Percentiles rank a stretch among this genome's conserved stretches.
phyloP scores from a whole-genome alignment of 2,113 vertebrate genomes.

The Rostratula benghalensis region DNA sequence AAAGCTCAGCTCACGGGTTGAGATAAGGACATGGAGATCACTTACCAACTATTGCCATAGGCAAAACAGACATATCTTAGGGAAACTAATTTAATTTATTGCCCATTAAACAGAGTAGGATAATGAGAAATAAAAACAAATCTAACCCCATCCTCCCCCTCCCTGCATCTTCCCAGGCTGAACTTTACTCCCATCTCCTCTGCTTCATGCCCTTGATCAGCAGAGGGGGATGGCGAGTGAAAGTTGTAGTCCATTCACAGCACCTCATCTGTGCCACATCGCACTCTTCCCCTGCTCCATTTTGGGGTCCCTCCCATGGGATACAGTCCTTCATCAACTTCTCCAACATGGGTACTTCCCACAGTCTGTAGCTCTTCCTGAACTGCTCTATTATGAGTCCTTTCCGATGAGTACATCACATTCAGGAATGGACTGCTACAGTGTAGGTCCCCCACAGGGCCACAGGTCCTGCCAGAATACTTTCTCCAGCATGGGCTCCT shows the following conservation, averaged over 20 bases:
- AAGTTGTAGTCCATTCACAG: neutral
- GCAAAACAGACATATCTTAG: neutral
- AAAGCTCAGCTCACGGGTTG: neutral
- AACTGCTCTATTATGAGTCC: neutral
- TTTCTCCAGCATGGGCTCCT: neutral
- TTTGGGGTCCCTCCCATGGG: neutral
- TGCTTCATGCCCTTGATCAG: fast-evolving
- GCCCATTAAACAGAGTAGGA: neutral
- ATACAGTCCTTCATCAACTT: neutral
- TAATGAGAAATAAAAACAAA: neutral
- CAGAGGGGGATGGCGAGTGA: neutral
- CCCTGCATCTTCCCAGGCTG: neutral
- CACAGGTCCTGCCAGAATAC: neutral
- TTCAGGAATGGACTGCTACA: neutral
- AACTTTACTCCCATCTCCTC: neutral
- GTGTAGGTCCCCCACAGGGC: fast-evolving
- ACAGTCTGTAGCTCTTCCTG: neutral
- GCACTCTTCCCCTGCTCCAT: neutral
- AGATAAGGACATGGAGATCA: neutral
- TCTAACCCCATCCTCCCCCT: neutral
- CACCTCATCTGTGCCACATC: neutral
- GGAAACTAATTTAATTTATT: neutral
- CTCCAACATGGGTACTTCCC: fast-evolving
- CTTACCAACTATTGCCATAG: neutral
- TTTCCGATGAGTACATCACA: neutral